Percentiles rank a stretch among this genome's conserved stretches.
These are phyloP conservation scores for Corythornis leucogaster DNA, from an alignment of 2,797 vertebrate genomes.

Conservation along the genomic window DNA sequence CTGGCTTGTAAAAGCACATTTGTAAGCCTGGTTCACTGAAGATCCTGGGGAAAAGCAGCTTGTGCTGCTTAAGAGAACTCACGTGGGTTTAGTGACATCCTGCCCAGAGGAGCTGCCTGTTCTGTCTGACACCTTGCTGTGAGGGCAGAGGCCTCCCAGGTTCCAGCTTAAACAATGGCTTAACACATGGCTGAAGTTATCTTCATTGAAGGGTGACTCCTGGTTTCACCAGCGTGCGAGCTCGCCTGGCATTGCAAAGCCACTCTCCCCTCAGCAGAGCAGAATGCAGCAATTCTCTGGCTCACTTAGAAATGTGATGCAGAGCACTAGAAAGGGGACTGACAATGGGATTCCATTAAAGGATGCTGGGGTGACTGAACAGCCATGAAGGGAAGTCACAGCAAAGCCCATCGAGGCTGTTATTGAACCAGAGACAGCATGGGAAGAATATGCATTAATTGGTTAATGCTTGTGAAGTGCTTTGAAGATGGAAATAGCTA, in stretches of 20 bases:
- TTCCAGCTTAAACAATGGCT: not conserved
- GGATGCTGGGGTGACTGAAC: not conserved
- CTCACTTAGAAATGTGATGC: not conserved
- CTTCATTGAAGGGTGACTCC: too few relatives aligned
- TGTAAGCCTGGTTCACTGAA: not conserved
- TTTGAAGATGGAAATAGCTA: conserved; percentile 15
- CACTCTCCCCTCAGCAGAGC: fast-evolving
- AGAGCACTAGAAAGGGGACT: not conserved
- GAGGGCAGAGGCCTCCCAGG: not conserved
- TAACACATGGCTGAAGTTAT: not conserved
- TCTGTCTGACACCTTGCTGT: not conserved
- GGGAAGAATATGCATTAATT: conserved; percentile 15
- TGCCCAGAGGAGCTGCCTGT: not conserved
- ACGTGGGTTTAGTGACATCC: not conserved
- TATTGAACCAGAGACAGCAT: not conserved
- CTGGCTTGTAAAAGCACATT: not conserved
- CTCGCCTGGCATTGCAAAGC: not conserved
- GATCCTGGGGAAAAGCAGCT: not conserved
- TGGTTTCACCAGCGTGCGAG: not conserved
- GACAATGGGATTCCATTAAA: not conserved
- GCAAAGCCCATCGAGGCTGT: not conserved
- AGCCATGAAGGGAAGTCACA: not conserved
- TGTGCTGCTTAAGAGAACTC: not conserved
- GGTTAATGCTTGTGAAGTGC: conserved; percentile 22
- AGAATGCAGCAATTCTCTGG: not conserved